These are phyloP conservation scores for Sarcophaga peregrina DNA, from an alignment of 1,140 invertebrate genomes.

Conservation along the genomic window DNA sequence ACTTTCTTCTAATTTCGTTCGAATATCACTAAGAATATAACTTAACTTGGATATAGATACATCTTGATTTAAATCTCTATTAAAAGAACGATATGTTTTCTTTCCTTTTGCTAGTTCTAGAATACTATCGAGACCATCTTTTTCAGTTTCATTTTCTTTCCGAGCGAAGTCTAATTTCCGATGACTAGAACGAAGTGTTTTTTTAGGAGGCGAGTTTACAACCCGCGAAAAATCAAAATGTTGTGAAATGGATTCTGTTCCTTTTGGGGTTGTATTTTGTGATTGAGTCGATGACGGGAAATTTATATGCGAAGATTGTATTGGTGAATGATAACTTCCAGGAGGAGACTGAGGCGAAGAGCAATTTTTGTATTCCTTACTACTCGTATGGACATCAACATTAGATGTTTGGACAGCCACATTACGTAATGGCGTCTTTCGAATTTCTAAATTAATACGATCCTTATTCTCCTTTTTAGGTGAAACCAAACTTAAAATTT, in stretches of 20 bases:
- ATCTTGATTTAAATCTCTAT: slow-evolving; percentile 61
- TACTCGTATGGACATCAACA: slow-evolving; percentile 43
- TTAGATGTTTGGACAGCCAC: slow-evolving; percentile 60
- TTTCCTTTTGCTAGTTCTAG: slow-evolving; percentile 19
- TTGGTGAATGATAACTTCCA: slow-evolving; percentile 61
- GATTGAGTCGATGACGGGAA: slow-evolving; percentile 48
- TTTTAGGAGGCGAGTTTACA: slow-evolving; percentile 57
- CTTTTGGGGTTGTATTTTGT: slow-evolving; percentile 45
- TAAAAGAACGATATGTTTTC: slow-evolving; percentile 59
- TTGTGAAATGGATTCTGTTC: slow-evolving; percentile 39
- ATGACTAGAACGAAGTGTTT: slow-evolving; percentile 50
- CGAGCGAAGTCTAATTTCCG: slow-evolving; percentile 55
- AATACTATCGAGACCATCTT: background rate
- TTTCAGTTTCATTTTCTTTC: background rate
- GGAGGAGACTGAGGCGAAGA: slow-evolving; percentile 56
- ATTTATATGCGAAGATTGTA: slow-evolving; percentile 53
- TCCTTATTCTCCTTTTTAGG: slow-evolving; percentile 54
- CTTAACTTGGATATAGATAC: slow-evolving; percentile 61
- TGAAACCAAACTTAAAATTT: slow-evolving; percentile 60
- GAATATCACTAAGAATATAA: slow-evolving; percentile 60
- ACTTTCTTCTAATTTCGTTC: slow-evolving; percentile 59
- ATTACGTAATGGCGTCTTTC: slow-evolving; percentile 47
- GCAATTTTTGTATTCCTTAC: slow-evolving; percentile 23
- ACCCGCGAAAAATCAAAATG: slow-evolving; percentile 61
- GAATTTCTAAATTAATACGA: background rate